Conservation (phyloP, 2,797 vertebrate species). For the Furcifer pardalis region DNA sequence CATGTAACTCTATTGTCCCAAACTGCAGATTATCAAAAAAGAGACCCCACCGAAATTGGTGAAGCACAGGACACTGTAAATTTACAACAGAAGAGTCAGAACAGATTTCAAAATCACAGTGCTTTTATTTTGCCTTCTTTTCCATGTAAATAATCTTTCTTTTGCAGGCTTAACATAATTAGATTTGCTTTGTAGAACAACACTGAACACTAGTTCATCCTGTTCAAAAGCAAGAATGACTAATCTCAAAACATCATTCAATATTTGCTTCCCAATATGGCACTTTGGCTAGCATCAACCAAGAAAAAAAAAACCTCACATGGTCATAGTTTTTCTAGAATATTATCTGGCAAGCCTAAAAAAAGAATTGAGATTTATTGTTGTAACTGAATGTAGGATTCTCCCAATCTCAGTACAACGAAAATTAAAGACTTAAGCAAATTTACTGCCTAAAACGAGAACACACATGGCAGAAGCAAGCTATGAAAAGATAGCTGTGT, state of each 20-base stretch:
- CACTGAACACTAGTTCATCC: neutral
- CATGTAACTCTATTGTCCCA: neutral
- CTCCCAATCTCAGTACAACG: neutral
- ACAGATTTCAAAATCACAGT: neutral
- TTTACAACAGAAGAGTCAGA: neutral
- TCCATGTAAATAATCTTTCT: neutral
- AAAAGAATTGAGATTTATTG: neutral
- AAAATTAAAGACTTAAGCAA: neutral
- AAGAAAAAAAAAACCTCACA: neutral
- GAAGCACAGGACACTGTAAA: neutral
- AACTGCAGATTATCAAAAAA: neutral
- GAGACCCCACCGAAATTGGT: neutral
- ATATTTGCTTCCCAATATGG: neutral
- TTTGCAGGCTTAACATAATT: neutral
- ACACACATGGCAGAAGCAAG: neutral
- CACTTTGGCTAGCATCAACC: constrained; percentile 14
- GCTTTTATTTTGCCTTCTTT: constrained; percentile 6
- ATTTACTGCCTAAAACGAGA: neutral
- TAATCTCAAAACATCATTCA: neutral
- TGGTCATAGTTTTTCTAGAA: neutral
- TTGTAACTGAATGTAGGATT: neutral
- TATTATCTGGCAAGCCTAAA: neutral
- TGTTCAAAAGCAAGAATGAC: neutral
- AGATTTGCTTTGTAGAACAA: neutral
- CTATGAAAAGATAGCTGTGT: neutral